Percentiles rank a stretch among this genome's conserved stretches.
Evolutionary conservation across 2,113 vertebrate genomes (phyloP).

Genomic region (Paradisaea rubra): DNA sequence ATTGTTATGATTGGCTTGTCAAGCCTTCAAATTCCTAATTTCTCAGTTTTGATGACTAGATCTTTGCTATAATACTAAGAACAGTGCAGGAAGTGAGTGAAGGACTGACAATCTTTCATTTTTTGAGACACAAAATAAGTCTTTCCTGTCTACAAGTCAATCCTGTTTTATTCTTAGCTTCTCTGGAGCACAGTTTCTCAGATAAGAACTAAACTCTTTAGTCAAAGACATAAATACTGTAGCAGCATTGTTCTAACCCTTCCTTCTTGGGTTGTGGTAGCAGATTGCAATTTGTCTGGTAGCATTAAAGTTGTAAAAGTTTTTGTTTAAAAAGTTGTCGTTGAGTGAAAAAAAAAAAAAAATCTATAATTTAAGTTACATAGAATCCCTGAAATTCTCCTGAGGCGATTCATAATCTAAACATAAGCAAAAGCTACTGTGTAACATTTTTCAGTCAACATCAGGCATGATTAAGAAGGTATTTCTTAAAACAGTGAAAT

Average conservation of each 20-base stretch:
- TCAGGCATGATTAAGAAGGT: background rate
- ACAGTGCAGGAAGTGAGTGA: slow-evolving; percentile 2
- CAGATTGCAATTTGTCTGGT: slow-evolving; percentile 31
- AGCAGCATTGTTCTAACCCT: slow-evolving; percentile 6
- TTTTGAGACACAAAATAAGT: slow-evolving; percentile 18
- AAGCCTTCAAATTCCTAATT: background rate
- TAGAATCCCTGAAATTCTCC: background rate
- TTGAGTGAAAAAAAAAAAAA: background rate
- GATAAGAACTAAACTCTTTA: slow-evolving; percentile 44
- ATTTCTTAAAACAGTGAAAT: background rate
- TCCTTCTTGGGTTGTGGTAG: slow-evolving; percentile 19
- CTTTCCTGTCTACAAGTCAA: slow-evolving; percentile 28
- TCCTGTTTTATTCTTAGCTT: slow-evolving; percentile 45
- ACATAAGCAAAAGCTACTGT: background rate
- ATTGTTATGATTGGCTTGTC: background rate
- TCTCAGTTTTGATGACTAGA: slow-evolving; percentile 10
- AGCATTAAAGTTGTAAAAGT: slow-evolving; percentile 6
- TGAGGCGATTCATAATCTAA: background rate
- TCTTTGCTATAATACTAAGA: background rate
- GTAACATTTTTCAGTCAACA: background rate
- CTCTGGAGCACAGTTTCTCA: background rate
- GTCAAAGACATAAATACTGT: slow-evolving; percentile 36
- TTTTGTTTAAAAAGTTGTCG: slow-evolving; percentile 9
- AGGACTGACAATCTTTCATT: background rate
- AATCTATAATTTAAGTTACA: background rate